phyloP scores from a whole-genome alignment of 2,888 invertebrate genomes.

The Mamestra brassicae region DNA sequence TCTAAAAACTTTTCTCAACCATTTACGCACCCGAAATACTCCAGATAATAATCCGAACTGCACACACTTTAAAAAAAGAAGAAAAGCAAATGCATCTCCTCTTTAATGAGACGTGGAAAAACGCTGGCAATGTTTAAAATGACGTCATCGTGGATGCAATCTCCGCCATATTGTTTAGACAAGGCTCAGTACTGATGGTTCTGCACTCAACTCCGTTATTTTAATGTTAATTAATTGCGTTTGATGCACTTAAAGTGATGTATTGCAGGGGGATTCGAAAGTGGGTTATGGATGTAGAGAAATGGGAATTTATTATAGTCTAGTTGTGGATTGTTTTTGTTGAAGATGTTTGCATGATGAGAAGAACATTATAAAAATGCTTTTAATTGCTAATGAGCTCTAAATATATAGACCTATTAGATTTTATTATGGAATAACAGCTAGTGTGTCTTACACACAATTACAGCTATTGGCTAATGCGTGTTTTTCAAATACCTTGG shows the following conservation, averaged over 20 bases:
- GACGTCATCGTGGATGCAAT: slow-evolving; percentile 85
- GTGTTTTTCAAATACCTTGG: too few relatives aligned
- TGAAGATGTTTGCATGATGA: not conserved
- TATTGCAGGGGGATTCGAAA: slow-evolving; percentile 30
- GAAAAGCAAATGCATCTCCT: slow-evolving; percentile 59
- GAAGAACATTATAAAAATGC: not conserved
- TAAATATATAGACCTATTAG: too few relatives aligned
- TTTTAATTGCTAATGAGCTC: not conserved
- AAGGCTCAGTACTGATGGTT: slow-evolving; percentile 66
- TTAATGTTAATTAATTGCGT: slow-evolving; percentile 69
- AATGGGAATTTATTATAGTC: slow-evolving; percentile 17
- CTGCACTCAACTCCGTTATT: slow-evolving; percentile 59
- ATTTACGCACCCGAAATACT: slow-evolving; percentile 2
- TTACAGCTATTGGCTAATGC: too few relatives aligned
- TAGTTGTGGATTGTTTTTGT: slow-evolving; percentile 24
- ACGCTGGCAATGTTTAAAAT: slow-evolving; percentile 84
- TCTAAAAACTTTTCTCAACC: too few relatives aligned
- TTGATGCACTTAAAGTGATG: slow-evolving; percentile 47
- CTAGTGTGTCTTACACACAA: too few relatives aligned
- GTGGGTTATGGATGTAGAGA: slow-evolving; percentile 26
- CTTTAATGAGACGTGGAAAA: slow-evolving; percentile 84
- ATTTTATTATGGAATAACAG: too few relatives aligned
- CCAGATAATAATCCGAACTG: slow-evolving; percentile 30
- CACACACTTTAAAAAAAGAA: slow-evolving; percentile 8
- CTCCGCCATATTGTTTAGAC: slow-evolving; percentile 82